Conservation (phyloP, 1,140 invertebrate genomes). For the Thereuonema tuberculata region DNA sequence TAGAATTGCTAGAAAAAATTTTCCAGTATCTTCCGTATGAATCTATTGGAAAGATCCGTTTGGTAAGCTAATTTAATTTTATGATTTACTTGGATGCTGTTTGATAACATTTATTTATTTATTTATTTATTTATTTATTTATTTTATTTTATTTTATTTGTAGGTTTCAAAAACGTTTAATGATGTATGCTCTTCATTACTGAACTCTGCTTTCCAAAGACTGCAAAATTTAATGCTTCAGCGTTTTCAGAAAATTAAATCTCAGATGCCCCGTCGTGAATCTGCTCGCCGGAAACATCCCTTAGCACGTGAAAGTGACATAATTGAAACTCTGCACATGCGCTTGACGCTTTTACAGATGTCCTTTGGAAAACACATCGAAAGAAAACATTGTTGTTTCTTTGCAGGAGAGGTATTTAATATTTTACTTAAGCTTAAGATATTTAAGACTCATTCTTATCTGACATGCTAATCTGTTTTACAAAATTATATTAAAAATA, state of each 20-base stretch:
- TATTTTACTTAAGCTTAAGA: too few species aligned
- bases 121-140: too few species aligned
- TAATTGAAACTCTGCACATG: conserved; percentile 79
- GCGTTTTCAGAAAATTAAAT: conserved; percentile 66
- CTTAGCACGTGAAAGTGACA: conserved; percentile 69
- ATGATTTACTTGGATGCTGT: too few species aligned
- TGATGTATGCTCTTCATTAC: conserved; percentile 52
- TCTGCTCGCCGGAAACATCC: conserved; percentile 68
- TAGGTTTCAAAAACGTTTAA: conserved; percentile 66
- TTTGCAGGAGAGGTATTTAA: conserved; percentile 78
- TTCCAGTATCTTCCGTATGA: conserved; percentile 57
- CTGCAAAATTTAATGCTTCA: conserved; percentile 62
- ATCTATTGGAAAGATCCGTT: conserved; percentile 54
- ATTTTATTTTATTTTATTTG: too few species aligned
- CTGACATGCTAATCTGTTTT: too few species aligned
- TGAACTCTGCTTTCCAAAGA: conserved; percentile 66
- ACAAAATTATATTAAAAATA: too few species aligned
- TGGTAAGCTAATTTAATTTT: conserved; percentile 42
- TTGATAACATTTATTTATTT: too few species aligned
- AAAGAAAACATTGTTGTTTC: conserved; percentile 75
- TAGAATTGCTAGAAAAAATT: conserved; percentile 63
- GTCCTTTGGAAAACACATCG: conserved; percentile 82
- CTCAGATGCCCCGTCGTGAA: conserved; percentile 68
- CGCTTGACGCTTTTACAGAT: conserved; percentile 68
- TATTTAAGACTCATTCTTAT: too few species aligned